Conservation (phyloP, 2,113 vertebrate species). For the Rhinolophus ferrumequinum region DNA sequence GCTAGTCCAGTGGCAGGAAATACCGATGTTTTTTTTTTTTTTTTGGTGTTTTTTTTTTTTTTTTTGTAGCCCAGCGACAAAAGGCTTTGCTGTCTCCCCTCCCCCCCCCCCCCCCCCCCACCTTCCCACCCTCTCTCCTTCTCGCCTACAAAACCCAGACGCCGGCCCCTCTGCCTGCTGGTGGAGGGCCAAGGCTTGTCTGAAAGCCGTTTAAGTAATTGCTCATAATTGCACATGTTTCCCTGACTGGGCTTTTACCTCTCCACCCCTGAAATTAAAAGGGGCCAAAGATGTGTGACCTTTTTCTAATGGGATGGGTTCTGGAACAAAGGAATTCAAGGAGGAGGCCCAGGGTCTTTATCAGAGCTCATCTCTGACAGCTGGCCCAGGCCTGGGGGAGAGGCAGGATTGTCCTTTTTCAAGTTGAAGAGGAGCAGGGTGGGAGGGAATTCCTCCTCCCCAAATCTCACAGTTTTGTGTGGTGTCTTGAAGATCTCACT, state of each 20-base stretch:
- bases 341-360: constrained; percentile 71
- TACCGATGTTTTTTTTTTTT: constrained; percentile 38
- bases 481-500: not conserved
- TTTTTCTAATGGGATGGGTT: constrained; percentile 81
- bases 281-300: constrained; percentile 82
- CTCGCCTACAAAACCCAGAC: constrained; percentile 69
- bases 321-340: constrained; percentile 80
- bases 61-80: constrained; percentile 64
- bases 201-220: constrained; percentile 83
- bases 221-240: constrained; percentile 82
- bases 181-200: constrained; percentile 76
- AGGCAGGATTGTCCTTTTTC: constrained; percentile 62
- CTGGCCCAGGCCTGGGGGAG: constrained; percentile 54
- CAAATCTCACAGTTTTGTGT: constrained; percentile 17
- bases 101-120: not conserved
- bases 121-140: constrained; percentile 52
- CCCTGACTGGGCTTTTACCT: constrained; percentile 77
- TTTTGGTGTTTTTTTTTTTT: not conserved
- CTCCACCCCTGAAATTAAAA: constrained; percentile 84
- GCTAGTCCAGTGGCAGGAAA: constrained; percentile 78
- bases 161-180: constrained; percentile 47
- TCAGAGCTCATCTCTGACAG: constrained; percentile 79
- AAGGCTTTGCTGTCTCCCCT: constrained; percentile 60
- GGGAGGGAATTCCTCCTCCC: constrained; percentile 42
- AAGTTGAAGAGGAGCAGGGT: constrained; percentile 6